Base-by-base conservation (phyloP, 1,140 invertebrate genomes). In the Panonychus citri region DNA sequence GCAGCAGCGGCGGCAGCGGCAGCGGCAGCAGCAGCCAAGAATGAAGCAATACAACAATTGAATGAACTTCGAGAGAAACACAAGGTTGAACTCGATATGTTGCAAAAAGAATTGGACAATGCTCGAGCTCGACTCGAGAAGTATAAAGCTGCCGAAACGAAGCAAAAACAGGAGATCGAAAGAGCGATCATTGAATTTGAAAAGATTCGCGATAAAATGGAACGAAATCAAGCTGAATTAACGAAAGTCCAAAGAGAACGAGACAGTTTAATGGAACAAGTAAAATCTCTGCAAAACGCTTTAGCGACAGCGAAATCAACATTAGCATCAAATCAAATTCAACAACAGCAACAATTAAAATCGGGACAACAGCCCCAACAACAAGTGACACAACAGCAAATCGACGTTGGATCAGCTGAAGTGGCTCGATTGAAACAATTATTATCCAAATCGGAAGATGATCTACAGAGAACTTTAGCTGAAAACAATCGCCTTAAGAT, bases 181-280 rank as follows among this genome's bases (percentile, higher is more conserved):
- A 71, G 83, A 43, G 77, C 82, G 42, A 77, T 81, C 64, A 85
- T 87, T 65, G 85, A 89, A 64, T 79, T 82, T 59, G 84, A 87
- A 65, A 86, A 87, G 70, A 76, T 85, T 34, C 74, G 81, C 43
- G 84, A 87, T 62, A 74, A 82, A 59, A 79, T 83, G 64, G 85
- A 89, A 64, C 85, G 85, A 71, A 78, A 80, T 0, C 73, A 81
- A 46, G 75, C 78, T 59, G 85, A 87, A 61, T 69, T 85, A 66
- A 79, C 82, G 57, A 75, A 64, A 48, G 57, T 56, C 77, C 55
- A 77, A 77, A 57, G 73, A 77, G 64, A 81, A 80, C 66, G 74
- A 74, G 48, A 66, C 17, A 61, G 60, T 19, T 59, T 69, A 12
- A 61, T 63, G 42, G 50, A 60, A 50, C 61, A 69, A 51, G 51